Percentiles rank a stretch among this genome's conserved stretches.
These are phyloP conservation scores for Triplophysa yarkandensis DNA, from an alignment of 2,797 vertebrate species.

Conservation along the genomic window DNA sequence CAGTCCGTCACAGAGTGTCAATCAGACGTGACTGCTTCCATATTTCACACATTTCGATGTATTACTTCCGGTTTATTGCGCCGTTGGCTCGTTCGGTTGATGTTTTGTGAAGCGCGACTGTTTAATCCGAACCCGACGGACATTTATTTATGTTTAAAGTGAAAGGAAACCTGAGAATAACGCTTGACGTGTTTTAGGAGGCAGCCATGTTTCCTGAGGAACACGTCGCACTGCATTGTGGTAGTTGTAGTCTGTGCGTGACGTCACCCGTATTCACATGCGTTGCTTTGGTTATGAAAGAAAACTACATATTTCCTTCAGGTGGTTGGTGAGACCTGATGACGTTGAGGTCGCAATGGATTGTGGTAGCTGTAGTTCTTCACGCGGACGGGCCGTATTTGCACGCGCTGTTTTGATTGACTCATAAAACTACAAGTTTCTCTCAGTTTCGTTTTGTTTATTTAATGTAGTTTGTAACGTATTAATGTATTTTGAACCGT, in stretches of 20 bases:
- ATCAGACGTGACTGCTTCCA: conserved; percentile 29
- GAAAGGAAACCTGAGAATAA: conserved; percentile 22
- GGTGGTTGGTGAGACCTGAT: no score
- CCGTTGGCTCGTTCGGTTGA: background rate
- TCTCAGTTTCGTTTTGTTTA: background rate
- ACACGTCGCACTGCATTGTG: conserved; percentile 66
- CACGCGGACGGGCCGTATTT: background rate
- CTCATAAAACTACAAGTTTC: conserved; percentile 14
- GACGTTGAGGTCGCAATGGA: conserved; percentile 62
- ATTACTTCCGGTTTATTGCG: background rate
- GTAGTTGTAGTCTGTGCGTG: conserved; percentile 63
- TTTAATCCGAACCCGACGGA: background rate
- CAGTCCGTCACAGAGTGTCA: conserved; percentile 13
- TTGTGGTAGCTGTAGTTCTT: conserved; percentile 64
- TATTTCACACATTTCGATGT: conserved; percentile 8
- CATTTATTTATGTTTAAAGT: background rate
- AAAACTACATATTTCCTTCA: no score
- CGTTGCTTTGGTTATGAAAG: no score
- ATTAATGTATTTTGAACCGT: no score
- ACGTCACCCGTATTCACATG: no score
- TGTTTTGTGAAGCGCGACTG: background rate
- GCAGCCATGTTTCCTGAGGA: conserved; percentile 76
- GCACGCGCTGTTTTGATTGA: background rate
- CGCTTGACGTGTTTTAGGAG: conserved; percentile 60
- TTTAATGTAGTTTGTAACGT: no score